These are phyloP conservation scores for Diacarnus erythraeanus DNA, from an alignment of 37 sponge, comb jelly and placozoan genomes.

Conservation along the genomic window DNA sequence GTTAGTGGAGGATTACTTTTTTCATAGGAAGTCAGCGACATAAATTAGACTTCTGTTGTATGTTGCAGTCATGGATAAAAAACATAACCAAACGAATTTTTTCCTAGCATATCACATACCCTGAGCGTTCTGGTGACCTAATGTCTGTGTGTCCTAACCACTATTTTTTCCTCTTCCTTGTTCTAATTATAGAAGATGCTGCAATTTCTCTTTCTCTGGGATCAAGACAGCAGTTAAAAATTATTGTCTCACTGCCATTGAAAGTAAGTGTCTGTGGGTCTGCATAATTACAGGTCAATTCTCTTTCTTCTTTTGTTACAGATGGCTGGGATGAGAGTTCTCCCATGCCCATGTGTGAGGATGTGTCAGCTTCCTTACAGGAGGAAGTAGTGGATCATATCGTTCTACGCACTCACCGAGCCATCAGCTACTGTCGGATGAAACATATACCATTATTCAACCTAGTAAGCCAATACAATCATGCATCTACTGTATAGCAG, in stretches of 20 bases:
- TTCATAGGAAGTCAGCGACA: not conserved
- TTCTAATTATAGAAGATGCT: slow-evolving; percentile 36
- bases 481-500: not conserved
- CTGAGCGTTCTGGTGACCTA: too few species aligned
- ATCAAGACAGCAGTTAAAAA: slow-evolving; percentile 46
- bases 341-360: slow-evolving; percentile 52
- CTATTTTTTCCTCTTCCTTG: not conserved
- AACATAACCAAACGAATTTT: too few species aligned
- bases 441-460: slow-evolving; percentile 18
- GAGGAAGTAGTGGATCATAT: slow-evolving; percentile 48
- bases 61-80: too few species aligned
- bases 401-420: slow-evolving; percentile 39
- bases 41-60: too few species aligned
- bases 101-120: too few species aligned
- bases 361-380: slow-evolving; percentile 71
- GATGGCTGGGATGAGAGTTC: slow-evolving; percentile 23
- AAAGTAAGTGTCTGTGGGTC: slow-evolving; percentile 2
- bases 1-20: not conserved
- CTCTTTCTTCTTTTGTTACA: not conserved
- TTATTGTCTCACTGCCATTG: not conserved
- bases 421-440: slow-evolving; percentile 30
- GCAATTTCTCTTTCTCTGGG: slow-evolving; percentile 82
- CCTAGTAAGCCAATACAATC: slow-evolving; percentile 61
- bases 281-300: too few species aligned
- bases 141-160: too few species aligned